A percentile compares a stretch with the other conserved stretches of the same genome.
Conservation (phyloP, 2,888 invertebrate species). For the Noctua janthina region DNA sequence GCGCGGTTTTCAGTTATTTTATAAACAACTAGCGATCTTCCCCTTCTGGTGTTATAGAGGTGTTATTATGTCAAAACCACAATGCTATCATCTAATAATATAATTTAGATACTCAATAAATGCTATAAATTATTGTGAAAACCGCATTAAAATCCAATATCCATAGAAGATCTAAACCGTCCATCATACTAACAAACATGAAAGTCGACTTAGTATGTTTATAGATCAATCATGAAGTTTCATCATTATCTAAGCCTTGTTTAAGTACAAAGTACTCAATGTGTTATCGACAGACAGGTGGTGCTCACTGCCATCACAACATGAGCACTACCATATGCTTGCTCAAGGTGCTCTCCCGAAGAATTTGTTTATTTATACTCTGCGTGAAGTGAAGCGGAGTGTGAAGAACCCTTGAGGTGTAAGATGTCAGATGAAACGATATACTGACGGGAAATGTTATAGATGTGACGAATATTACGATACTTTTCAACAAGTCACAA, state of each 20-base stretch:
- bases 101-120: too few relatives aligned
- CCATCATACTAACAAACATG: neutral
- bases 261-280: conserved; percentile 12
- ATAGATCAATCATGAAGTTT: conserved; percentile 10
- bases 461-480: conserved; percentile 14
- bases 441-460: conserved; percentile 9
- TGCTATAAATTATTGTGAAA: neutral
- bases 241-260: conserved; percentile 13
- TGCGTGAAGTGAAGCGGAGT: conserved; percentile 16
- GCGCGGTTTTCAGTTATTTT: neutral
- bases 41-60: neutral
- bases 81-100: too few relatives aligned
- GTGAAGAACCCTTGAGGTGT: conserved; percentile 23
- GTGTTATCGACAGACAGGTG: conserved; percentile 17
- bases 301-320: neutral
- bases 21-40: neutral
- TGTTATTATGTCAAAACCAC: neutral
- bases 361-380: conserved; percentile 42
- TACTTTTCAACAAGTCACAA: conserved; percentile 2
- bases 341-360: conserved; percentile 2
- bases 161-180: neutral
- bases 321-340: conserved; percentile 28
- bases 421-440: conserved; percentile 29
- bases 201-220: neutral
- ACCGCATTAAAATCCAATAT: neutral